Base-by-base conservation (phyloP, 2,113 vertebrate species). In the Puffinus mauretanicus region DNA sequence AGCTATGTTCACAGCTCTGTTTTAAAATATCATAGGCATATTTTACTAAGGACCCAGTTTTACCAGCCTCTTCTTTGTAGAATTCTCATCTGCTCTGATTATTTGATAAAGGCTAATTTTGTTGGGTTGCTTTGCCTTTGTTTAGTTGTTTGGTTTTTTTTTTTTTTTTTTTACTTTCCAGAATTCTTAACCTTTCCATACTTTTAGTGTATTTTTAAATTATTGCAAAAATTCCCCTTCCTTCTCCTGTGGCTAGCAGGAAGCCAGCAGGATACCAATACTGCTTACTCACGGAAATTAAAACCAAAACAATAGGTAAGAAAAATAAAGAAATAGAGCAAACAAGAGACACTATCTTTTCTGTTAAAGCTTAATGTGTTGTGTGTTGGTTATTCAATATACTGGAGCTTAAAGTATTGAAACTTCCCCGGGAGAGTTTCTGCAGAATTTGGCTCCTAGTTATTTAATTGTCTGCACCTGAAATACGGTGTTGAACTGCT, bases 261-360 rank as follows among this genome's bases (percentile, higher is more conserved):
- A 97, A 97, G 89, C 91, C 95, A 95, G 93, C 90, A 96, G 94
- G 96, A 97, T 97, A 96, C 87, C 86, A 95, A 96, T 97, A 95
- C 96, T 82, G 93, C 95, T 97, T 97, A 95, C 93, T 93, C 89
- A 91, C 76, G 89, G 96, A 96, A 95, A 96, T 87, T 88, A 94
- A 90, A 96, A 94, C 29, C 87, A 91, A 96, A 97, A 96, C 96
- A 97, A 91, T 94, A 96, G 88, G 94, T 96, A 97, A 96, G 94
- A 89, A 97, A 97, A 97, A 97, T 96, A 97, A 97, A 96, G 94
- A 95, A 93, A 80, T 46, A 65, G 88, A 93, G 94, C 70, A 95
- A 95, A 87, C 89, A 87, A 89, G 75, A 91, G 70, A n/a, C 69
- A 27, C 42, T 80, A 8, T 88, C 26, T 91, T 94, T 93, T 95